Evolutionary conservation across 2,888 invertebrate species (phyloP), one percentile per base, ranked within the genome.

Genomic region (Phrixothrix hirtus): DNA sequence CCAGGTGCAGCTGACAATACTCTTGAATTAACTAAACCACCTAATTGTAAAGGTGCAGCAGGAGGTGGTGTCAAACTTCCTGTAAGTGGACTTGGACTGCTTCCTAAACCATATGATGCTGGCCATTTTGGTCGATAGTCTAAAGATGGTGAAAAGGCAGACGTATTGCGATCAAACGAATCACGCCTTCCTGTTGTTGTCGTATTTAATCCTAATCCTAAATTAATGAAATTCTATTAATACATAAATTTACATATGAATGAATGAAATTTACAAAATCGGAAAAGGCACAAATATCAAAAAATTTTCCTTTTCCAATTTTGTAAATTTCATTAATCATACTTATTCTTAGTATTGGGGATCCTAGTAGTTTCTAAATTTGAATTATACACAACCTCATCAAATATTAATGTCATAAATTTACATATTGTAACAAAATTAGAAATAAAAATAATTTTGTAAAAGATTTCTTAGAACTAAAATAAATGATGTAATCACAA

Each of bases 1-100:
- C 95, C 95, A 27, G 95, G 95, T 55, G 95, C 95, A 4, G 87
- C 86, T 1, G 84, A 85, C 43, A 87, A 63, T 10, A 73, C 78
- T 57, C 83, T 76, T 52, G 81, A 81, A 68, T 81, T 81, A 63
- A 90, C 89, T 69, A 92, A 79, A 73, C 86, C 87, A 56, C 85
- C 75, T 66, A 88, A 75, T 60, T 84, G 84, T 51, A 83, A 75
- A 57, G 83, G 83, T 6, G 74, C 70, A 1, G 69, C 57, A 64
- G 90, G 89, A 63, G 92, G 91, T 64, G 92, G 92, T 59, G 91
- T 89, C 63, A 86, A 77, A 49, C 75, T 75, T 39, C 74, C 75
- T 10, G 81, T 75, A 21, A 77, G 57, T 7, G 82, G 81, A 50
- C 81, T 79, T 17, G 77, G 76, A 61, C 76, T 76, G 64, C 75